Conservation (phyloP, 2,797 vertebrate species). For the Hippopotamyrus pictus region DNA sequence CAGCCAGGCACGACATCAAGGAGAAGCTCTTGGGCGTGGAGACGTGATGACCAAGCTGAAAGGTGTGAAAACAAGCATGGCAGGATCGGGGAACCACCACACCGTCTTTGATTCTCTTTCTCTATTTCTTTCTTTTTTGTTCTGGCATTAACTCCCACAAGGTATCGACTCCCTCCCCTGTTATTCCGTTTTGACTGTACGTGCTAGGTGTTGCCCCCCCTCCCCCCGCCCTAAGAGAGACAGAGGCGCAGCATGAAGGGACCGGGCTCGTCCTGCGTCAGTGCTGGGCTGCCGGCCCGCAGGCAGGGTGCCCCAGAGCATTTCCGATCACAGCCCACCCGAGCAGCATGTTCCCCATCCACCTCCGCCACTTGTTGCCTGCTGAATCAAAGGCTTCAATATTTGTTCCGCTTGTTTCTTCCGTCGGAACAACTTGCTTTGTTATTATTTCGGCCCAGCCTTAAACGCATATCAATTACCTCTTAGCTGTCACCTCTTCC, state of each 20-base stretch:
- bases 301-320: neutral
- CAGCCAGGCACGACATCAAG: neutral
- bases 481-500: neutral
- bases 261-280: neutral
- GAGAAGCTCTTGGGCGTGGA: slow-evolving; percentile 5
- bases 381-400: neutral
- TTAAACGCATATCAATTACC: neutral
- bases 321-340: neutral
- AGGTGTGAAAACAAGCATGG: neutral
- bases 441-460: neutral
- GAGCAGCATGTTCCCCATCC: neutral
- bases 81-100: neutral
- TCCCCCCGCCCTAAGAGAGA: neutral
- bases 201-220: neutral
- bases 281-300: neutral
- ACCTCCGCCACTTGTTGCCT: neutral
- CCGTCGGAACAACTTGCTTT: neutral
- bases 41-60: slow-evolving; percentile 9
- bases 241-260: neutral
- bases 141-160: neutral
- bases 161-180: neutral
- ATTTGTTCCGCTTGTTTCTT: neutral
- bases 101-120: neutral
- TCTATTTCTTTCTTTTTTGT: neutral
- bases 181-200: slow-evolving; percentile 6